Conservation (phyloP, 2,113 vertebrate species). For the Corythornis cristatus region DNA sequence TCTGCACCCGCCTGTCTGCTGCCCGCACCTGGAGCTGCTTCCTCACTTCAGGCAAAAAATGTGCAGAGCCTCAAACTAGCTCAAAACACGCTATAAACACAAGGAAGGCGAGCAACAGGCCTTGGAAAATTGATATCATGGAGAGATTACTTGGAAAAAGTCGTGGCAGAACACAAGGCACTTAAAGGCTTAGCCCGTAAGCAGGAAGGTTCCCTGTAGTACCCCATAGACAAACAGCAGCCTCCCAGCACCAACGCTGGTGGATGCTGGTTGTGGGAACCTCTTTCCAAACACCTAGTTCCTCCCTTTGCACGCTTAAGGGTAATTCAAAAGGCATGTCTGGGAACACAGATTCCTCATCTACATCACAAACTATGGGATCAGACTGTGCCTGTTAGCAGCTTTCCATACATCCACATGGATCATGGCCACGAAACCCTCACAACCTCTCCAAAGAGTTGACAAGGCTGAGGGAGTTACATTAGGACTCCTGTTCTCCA, state of each 20-base stretch:
- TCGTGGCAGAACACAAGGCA: neutral
- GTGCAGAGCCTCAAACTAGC: too few species aligned
- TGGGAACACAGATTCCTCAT: neutral
- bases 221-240: fast-evolving
- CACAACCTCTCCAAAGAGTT: neutral
- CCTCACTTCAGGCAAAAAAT: too few species aligned
- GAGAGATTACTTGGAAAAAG: neutral
- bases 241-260: neutral
- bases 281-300: neutral
- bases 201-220: fast-evolving
- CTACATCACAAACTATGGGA: neutral
- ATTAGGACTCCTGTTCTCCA: neutral
- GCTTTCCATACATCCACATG: neutral
- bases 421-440: neutral
- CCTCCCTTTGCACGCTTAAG: neutral
- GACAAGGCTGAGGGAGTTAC: too few species aligned
- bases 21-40: too few species aligned
- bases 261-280: neutral
- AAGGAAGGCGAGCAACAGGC: neutral
- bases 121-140: fast-evolving
- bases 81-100: fast-evolving
- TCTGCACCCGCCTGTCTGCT: fast-evolving
- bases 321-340: neutral
- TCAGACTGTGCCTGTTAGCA: fast-evolving
- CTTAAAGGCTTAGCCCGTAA: fast-evolving